Base-by-base conservation (phyloP, 2,888 invertebrate species). In the Andrena hattorfiana region DNA sequence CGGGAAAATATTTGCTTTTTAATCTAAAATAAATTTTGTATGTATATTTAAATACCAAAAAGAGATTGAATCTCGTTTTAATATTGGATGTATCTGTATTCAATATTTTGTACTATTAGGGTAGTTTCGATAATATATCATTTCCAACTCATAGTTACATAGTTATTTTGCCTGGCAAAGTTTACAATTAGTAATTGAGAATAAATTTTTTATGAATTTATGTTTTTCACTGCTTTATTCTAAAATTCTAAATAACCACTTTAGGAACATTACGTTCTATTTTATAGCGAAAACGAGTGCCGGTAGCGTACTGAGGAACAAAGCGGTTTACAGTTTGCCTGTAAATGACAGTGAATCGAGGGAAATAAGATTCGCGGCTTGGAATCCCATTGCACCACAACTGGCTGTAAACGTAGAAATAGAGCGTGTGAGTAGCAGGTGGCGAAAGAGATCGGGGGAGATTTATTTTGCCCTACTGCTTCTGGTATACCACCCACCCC, bases 371-470 rank as follows among this genome's bases (percentile, higher is more conserved):
- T 66, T 74, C 67, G 51, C 49, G 30, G 48, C 26, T 35, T n/a
- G 59, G 64, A 73, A 83, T 77, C 71, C 72, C 60, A 68, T 72
- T 69, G 59, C 73, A 42, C 51, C 71, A 81, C 73, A 68, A 80
- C 75, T 49, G 73, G 74, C 63, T 66, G 75, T 63, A 67, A 63
- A 60, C 60, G 62, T 28, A 51, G 48, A 77, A 84, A 77, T 56
- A 63, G 77, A 64, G 71, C 69, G 63, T 51, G 75, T 67, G 83
- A 83, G 87, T 85, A 85, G 87, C 87, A 87, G 85, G 79, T 87
- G 87, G 83, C 59, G 72, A 79, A 68, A 75, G 63, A 81, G 73
- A 85, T 83, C 81, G 72, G 16, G 42, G 60, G 16, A 81, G 83
- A 79, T 85, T 77, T 72, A 76, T 87, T 83, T 85, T 81, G 78